Evolutionary conservation across 2,888 invertebrate species (phyloP).

Genomic region (Tryphoninae sp.): DNA sequence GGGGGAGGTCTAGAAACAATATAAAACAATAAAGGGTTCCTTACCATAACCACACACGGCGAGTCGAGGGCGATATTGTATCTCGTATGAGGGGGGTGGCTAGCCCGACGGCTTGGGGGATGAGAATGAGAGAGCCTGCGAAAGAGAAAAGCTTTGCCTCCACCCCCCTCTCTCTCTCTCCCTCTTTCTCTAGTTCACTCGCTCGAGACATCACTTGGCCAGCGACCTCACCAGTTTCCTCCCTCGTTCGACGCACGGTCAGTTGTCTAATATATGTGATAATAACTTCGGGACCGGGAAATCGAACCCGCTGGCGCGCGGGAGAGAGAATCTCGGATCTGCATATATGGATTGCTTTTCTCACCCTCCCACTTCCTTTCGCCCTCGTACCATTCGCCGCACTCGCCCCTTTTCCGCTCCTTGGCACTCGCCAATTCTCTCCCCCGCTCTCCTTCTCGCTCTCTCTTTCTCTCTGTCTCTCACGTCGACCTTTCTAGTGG

Average conservation of each 20-base stretch:
- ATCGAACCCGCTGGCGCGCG: constrained; percentile 76
- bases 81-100: constrained; percentile 68
- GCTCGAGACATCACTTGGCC: constrained; percentile 19
- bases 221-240: constrained; percentile 54
- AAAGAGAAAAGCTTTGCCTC: constrained; percentile 52
- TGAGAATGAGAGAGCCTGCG: constrained; percentile 53
- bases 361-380: constrained; percentile 26
- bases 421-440: constrained; percentile 33
- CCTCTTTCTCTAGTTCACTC: constrained; percentile 14
- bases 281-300: constrained; percentile 76
- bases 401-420: constrained; percentile 36
- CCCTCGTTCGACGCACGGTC: constrained; percentile 72
- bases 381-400: constrained; percentile 24
- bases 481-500: constrained; percentile 24
- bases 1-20: constrained; percentile 77
- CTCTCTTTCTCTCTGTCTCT: constrained; percentile 41
- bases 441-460: constrained; percentile 43
- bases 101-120: constrained; percentile 47
- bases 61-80: constrained; percentile 75
- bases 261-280: constrained; percentile 80
- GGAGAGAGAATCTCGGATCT: constrained; percentile 76
- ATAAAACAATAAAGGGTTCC: constrained; percentile 80
- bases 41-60: constrained; percentile 76
- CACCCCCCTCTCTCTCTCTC: constrained; percentile 11
- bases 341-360: constrained; percentile 77